Percentiles rank a stretch among this genome's conserved stretches.
Conservation (phyloP, 2,113 vertebrate genomes). For the Axis porcinus region DNA sequence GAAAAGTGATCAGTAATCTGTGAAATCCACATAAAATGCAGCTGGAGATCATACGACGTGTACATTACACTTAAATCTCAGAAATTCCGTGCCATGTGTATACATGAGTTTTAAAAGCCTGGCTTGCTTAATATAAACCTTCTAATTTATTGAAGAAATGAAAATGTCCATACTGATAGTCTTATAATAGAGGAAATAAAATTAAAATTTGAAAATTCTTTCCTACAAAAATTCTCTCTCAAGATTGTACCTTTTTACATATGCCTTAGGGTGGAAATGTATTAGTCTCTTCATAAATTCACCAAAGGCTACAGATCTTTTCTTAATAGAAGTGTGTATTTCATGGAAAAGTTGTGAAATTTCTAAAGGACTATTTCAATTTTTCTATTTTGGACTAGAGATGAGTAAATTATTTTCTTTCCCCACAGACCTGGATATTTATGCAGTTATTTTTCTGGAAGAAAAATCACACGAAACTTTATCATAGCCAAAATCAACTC, state of each 20-base stretch:
- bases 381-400: conserved; percentile 9
- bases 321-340: not conserved
- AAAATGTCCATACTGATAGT: not conserved
- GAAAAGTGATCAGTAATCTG: conserved; percentile 59
- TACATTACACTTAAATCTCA: conserved; percentile 22
- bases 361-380: not conserved
- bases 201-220: not conserved
- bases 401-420: not conserved
- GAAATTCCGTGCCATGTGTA: conserved; percentile 17
- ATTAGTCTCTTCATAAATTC: not conserved
- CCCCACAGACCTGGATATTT: not conserved
- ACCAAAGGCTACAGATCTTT: not conserved
- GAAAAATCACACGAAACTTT: not conserved
- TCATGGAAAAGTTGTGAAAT: not conserved
- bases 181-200: not conserved
- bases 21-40: conserved; percentile 55
- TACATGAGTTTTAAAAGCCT: conserved; percentile 46
- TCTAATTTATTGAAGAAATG: not conserved
- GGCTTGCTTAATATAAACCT: not conserved
- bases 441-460: not conserved
- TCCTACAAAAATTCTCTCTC: not conserved
- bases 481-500: not conserved
- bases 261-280: not conserved
- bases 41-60: not conserved
- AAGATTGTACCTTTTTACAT: not conserved